Evolutionary conservation across 2,888 invertebrate genomes (phyloP), one percentile per base, ranked within the genome.

Genomic region (Papilio elwesi): DNA sequence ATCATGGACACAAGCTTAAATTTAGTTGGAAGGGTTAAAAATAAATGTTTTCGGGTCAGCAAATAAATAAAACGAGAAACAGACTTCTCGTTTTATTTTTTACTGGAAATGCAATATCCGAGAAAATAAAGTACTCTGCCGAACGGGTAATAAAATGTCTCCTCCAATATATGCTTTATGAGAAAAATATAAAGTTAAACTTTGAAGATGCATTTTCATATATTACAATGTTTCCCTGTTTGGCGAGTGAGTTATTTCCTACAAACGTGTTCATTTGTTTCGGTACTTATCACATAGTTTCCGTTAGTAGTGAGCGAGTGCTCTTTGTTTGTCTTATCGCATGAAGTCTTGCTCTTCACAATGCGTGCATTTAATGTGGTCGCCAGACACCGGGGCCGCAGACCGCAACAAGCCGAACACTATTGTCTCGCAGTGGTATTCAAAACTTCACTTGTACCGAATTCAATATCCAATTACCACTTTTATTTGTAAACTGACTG

Each of bases 381-480:
- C 51, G 49, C 36, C 59, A 62, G 59, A 43, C 51, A 51, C 13
- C 36, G 26, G 49, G 43, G 59, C 43, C 72, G 11, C 49, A 15
- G 36, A 68, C 68, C 63, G 72, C 53, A 63, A 64, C 72, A 64
- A 64, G n/a, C 55, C 49, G 55, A 57, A 55, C 26, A 36, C 72
- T 68, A 73, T 73, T 69, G 73, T 68, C 68, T 68, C 51, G 15
- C 57, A 16, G 16, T 43, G 67, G 67, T 13, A 59, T 62, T 48
- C 38, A 51, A 69, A 69, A 51, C 64, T 70, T 70, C 66, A 66
- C 53, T 57, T 57, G 57, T 68, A 65, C 64, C 57, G 49, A 64
- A 73, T 68, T 64, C 72, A 53, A 72, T 72, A 68, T 68, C 67
- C 68, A 55, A 68, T 73, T 73, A 62, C 57, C 67, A 68, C 55